Conservation (phyloP, 2,113 vertebrate species). For the Lathamus discolor region DNA sequence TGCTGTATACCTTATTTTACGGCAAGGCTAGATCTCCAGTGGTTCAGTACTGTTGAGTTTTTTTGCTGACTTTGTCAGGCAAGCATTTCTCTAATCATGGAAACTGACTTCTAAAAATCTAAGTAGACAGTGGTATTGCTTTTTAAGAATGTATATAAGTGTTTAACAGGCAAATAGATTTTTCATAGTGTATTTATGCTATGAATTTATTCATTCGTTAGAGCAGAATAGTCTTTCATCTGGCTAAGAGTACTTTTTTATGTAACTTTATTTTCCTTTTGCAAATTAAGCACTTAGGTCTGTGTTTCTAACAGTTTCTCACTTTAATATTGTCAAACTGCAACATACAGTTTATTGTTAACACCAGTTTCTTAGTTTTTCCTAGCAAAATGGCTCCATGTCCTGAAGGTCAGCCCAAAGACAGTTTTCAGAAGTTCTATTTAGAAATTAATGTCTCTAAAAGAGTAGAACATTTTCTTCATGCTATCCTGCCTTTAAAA, state of each 20-base stretch:
- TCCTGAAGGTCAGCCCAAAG: neutral
- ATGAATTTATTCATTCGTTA: neutral
- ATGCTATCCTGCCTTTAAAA: neutral
- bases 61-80: neutral
- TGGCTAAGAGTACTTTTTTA: neutral
- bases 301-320: neutral
- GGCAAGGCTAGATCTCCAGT: neutral
- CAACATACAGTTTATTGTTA: neutral
- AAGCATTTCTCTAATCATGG: neutral
- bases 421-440: neutral
- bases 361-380: neutral
- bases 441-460: neutral
- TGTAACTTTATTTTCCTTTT: neutral
- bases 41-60: neutral
- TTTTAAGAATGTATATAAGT: neutral
- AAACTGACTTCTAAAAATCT: neutral
- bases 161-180: neutral
- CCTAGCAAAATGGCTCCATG: neutral
- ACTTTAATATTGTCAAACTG: neutral
- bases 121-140: neutral
- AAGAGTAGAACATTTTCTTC: neutral
- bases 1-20: neutral
- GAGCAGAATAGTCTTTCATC: neutral
- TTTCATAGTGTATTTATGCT: neutral
- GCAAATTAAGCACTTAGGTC: neutral